Conservation (phyloP, 1,140 invertebrate genomes). For the Scaptomyza pallida region DNA sequence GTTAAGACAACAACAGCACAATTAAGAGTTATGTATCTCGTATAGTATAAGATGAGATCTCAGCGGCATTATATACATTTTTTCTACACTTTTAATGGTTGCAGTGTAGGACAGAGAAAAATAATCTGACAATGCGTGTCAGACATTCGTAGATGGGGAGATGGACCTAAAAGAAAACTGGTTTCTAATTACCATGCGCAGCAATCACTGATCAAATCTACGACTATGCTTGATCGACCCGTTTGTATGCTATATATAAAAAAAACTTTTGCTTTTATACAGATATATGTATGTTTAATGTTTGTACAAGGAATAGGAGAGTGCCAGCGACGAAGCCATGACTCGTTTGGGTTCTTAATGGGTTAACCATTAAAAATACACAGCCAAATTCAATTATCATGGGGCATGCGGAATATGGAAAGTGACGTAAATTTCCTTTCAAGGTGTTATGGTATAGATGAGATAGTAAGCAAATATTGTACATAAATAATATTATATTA, state of each 20-base stretch:
- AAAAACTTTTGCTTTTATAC: constrained; percentile 32
- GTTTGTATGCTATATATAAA: neutral
- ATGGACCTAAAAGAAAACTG: constrained; percentile 20
- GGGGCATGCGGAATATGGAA: constrained; percentile 2
- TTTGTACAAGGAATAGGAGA: constrained; percentile 16
- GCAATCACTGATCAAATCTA: constrained; percentile 38
- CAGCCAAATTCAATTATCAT: constrained; percentile 1
- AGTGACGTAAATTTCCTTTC: neutral
- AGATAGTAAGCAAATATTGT: neutral
- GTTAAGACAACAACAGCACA: neutral
- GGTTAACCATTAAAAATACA: constrained; percentile 20
- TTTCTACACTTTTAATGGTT: too few species aligned
- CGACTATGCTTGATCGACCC: constrained; percentile 5
- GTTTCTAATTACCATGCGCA: constrained; percentile 36
- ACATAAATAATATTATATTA: too few species aligned
- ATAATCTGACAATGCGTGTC: constrained; percentile 46
- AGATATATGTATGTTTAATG: neutral
- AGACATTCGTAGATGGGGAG: constrained; percentile 39
- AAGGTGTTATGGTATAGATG: neutral
- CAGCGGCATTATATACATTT: too few species aligned
- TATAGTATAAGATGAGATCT: too few species aligned
- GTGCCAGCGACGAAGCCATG: neutral
- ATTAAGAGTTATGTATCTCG: too few species aligned
- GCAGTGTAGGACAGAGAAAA: too few species aligned
- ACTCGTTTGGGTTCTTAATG: constrained; percentile 38